Conservation (phyloP, 2,113 vertebrate species). For the Chloropsis hardwickii region DNA sequence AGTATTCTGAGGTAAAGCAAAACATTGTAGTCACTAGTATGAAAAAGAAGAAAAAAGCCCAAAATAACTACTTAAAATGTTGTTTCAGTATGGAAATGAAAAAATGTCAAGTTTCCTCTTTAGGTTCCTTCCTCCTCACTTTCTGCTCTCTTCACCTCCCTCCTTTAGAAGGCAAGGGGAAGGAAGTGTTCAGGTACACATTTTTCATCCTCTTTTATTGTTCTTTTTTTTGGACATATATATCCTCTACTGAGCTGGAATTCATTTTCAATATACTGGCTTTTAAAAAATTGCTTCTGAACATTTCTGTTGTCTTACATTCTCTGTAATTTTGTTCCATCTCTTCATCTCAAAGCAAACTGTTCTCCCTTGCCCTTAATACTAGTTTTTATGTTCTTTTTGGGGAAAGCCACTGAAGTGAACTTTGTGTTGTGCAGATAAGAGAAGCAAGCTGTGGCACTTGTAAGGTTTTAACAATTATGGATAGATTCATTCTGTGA, state of each 20-base stretch:
- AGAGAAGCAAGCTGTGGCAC: slow-evolving; percentile 47
- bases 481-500: slow-evolving; percentile 63
- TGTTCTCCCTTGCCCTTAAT: neutral
- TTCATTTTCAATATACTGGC: neutral
- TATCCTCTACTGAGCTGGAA: neutral
- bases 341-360: neutral
- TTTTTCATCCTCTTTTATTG: slow-evolving; percentile 7
- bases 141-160: neutral
- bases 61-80: neutral
- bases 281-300: neutral
- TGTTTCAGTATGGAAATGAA: neutral
- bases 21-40: neutral
- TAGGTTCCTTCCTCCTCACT: neutral
- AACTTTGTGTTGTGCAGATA: slow-evolving; percentile 55
- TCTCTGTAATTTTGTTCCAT: neutral
- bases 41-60: neutral
- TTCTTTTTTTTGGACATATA: neutral
- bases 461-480: slow-evolving; percentile 55
- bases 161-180: neutral
- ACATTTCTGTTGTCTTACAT: neutral
- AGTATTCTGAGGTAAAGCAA: neutral
- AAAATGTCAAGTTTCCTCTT: neutral
- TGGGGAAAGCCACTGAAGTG: slow-evolving; percentile 6
- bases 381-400: neutral
- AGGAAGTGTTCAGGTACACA: neutral